Conservation (phyloP, 2,888 invertebrate genomes). For the Steinernema scapterisci region DNA sequence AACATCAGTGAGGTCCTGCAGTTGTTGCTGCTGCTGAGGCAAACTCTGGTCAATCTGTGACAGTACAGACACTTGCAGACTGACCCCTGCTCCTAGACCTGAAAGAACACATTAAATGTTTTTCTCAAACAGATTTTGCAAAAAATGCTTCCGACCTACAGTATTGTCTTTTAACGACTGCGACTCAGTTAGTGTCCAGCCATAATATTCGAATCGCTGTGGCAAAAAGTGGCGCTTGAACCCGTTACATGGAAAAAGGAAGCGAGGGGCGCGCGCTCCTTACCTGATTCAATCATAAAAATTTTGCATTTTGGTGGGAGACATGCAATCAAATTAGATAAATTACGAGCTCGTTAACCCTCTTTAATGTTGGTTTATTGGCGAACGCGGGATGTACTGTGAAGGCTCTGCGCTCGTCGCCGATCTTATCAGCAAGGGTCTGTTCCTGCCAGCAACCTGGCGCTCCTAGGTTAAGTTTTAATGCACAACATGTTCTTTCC, state of each 20-base stretch:
- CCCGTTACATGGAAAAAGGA: not conserved
- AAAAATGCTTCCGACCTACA: no score
- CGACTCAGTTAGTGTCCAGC: not conserved
- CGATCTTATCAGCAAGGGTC: constrained; percentile 11
- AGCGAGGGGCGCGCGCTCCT: constrained; percentile 7
- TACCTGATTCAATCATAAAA: constrained; percentile 23
- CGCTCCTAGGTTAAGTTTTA: constrained; percentile 19
- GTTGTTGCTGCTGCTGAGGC: constrained; percentile 38
- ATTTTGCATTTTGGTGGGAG: constrained; percentile 32
- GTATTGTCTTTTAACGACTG: not conserved
- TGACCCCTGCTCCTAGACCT: constrained; percentile 43
- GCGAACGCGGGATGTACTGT: constrained; percentile 28
- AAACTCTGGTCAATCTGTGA: constrained; percentile 43
- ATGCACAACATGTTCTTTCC: constrained; percentile 14
- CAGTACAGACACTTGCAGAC: constrained; percentile 47
- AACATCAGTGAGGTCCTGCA: constrained; percentile 46
- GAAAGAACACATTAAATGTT: constrained; percentile 30
- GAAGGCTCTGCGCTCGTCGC: not conserved
- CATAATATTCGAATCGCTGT: not conserved
- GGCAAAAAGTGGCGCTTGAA: constrained; percentile 11
- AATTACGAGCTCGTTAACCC: constrained; percentile 31
- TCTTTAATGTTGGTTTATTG: constrained; percentile 32
- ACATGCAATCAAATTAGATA: constrained; percentile 31
- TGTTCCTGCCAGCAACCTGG: not conserved
- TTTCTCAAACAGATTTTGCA: not conserved